Percentiles rank a stretch among this genome's conserved stretches.
phyloP scores from a whole-genome alignment of 2,797 vertebrate species.

The Borostomias antarcticus region DNA sequence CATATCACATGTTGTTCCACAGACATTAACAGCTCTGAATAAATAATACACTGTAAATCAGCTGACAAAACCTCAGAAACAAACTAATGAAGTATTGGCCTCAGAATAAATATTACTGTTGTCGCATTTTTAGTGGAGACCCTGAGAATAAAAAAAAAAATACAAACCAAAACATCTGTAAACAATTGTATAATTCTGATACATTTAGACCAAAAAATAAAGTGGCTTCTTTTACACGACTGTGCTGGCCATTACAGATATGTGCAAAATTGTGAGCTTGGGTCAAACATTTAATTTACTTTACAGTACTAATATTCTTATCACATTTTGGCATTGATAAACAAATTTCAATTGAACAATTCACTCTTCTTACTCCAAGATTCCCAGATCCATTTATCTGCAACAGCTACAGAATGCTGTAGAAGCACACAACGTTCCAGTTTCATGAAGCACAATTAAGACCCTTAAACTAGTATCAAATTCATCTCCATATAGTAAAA shows the following conservation, averaged over 20 bases:
- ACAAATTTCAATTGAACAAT: neutral
- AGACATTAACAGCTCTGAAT: slow-evolving; percentile 7
- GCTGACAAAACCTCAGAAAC: neutral
- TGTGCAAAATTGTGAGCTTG: neutral
- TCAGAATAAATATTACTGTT: slow-evolving; percentile 9
- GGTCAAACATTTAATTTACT: neutral
- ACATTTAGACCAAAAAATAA: neutral
- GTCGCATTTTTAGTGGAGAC: neutral
- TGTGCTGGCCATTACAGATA: neutral
- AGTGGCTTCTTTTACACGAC: neutral
- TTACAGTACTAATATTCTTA: neutral
- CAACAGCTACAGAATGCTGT: neutral
- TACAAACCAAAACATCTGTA: too few species aligned
- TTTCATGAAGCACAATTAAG: neutral
- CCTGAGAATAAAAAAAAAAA: neutral
- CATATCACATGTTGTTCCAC: neutral
- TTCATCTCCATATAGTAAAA: neutral
- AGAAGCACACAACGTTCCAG: neutral
- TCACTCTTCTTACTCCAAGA: neutral
- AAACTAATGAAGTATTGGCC: neutral
- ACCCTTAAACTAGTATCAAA: slow-evolving; percentile 9
- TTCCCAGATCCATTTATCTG: too few species aligned
- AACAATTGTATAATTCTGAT: too few species aligned
- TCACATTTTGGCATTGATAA: neutral
- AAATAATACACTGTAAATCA: slow-evolving; percentile 8